Evolutionary conservation across 2,797 vertebrate species (phyloP).

Genomic region (Cichlasoma orientale): DNA sequence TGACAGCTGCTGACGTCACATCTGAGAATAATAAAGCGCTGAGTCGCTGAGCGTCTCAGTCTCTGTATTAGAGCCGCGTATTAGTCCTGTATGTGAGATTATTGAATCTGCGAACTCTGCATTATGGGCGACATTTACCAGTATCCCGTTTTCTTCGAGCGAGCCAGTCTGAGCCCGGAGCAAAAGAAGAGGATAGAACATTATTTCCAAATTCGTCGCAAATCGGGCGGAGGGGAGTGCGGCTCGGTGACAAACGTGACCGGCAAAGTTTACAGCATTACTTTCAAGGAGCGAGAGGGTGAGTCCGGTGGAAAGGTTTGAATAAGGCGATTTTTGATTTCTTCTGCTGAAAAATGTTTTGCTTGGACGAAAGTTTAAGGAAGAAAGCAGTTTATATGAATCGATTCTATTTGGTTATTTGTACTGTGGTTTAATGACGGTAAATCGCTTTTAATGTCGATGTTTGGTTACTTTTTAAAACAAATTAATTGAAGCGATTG

Average conservation of each 20-base stretch:
- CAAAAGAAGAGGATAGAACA: constrained; percentile 30
- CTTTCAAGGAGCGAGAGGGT: constrained; percentile 60
- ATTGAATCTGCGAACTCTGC: neutral
- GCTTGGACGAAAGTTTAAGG: neutral
- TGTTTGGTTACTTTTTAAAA: neutral
- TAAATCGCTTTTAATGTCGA: neutral
- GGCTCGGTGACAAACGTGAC: neutral
- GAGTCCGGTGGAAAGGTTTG: neutral
- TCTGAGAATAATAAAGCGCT: neutral
- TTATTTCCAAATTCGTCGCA: constrained; percentile 54
- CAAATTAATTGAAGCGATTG: accelerated
- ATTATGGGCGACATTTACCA: constrained; percentile 35
- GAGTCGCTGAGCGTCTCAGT: too few relatives aligned
- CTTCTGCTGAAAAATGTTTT: too few relatives aligned
- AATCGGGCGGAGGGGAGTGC: constrained; percentile 69
- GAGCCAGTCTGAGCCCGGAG: constrained; percentile 7
- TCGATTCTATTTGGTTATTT: neutral
- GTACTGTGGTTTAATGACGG: neutral
- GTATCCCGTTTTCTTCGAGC: constrained; percentile 53
- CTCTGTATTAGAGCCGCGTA: too few relatives aligned
- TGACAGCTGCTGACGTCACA: neutral
- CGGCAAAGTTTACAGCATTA: constrained; percentile 33
- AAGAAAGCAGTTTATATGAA: neutral
- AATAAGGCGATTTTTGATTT: too few relatives aligned
- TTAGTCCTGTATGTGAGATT: neutral